Evolutionary conservation across 2,888 invertebrate species (phyloP), one percentile per base, ranked within the genome.

Genomic region (Microlaimidae sp.): DNA sequence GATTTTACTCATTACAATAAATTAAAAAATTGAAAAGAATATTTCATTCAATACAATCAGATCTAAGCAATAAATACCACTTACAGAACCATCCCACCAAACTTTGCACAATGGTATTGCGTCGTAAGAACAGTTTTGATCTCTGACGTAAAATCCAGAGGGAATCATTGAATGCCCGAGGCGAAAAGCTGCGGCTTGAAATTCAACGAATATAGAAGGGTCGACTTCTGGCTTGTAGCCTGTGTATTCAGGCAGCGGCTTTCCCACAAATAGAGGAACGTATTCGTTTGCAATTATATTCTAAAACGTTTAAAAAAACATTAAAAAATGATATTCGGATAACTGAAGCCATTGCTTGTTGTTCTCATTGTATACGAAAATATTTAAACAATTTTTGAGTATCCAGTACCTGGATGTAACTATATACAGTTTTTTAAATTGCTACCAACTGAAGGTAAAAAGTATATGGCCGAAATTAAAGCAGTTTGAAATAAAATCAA

Each of bases 231-330:
- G 24, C n/a, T 52, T 21, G 23, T 54, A 54, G 13, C 51, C 54
- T 23, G 27, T 2, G 49, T 49, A 49, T 5, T 3, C 19, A 21
- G 32, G 13, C 38, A 49, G 19, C 2, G 29, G 32, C 1, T 2
- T 1, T 24, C 32, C 45, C 29, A 54, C 17, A 10, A 49, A 13
- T n/a, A 26, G 13, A 19, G 54, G 54, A 25, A 51, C n/a, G n/a
- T 26, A 54, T 38, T 54, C 54, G 51, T 54, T 51, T 47, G 51
- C 47, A 23, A 51, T 47, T 3, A 54, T 38, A 25, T 38, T 51
- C 51, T 51, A 19, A n/a, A 47, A 29, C 10, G 43, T 19, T n/a
- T n/a, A n/a, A n/a, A n/a, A n/a, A n/a, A n/a, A n/a, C n/a, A n/a
- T n/a, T n/a, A n/a, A n/a, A n/a, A n/a, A n/a, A n/a, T n/a, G n/a